These are phyloP conservation scores for Brachyrhaphis roseni DNA, from an alignment of 2,797 vertebrate genomes.

Conservation along the genomic window DNA sequence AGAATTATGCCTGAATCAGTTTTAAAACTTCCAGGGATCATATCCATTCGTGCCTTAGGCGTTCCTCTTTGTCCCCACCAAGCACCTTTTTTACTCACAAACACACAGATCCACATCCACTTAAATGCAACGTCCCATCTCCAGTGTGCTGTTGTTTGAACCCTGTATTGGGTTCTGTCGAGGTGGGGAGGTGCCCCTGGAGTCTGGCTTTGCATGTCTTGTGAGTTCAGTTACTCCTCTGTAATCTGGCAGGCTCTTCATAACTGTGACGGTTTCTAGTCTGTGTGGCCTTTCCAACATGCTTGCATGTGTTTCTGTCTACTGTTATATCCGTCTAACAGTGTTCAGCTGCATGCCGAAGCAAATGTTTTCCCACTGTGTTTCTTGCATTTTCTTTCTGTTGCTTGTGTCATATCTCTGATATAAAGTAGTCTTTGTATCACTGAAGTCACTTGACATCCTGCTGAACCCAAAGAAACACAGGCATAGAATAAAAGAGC, in stretches of 20 bases:
- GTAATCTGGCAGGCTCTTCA: conserved; percentile 79
- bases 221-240: conserved; percentile 78
- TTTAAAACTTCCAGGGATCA: conserved; percentile 51
- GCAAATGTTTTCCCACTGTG: conserved; percentile 35
- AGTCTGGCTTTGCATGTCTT: conserved; percentile 77
- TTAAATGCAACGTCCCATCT: conserved; percentile 31
- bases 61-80: conserved; percentile 49
- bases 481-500: conserved; percentile 55
- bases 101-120: conserved; percentile 3
- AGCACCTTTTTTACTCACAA: not conserved
- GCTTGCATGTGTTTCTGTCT: conserved; percentile 27
- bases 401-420: conserved; percentile 34
- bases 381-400: conserved; percentile 28
- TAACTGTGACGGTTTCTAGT: conserved; percentile 64
- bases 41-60: conserved; percentile 48
- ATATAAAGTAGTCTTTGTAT: conserved; percentile 46
- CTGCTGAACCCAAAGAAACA: conserved; percentile 51
- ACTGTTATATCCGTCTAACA: conserved; percentile 35
- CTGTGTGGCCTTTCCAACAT: conserved; percentile 10
- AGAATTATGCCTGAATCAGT: conserved; percentile 18
- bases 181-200: conserved; percentile 65
- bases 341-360: conserved; percentile 34
- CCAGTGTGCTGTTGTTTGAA: conserved; percentile 73
- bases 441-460: conserved; percentile 67
- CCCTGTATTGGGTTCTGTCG: conserved; percentile 74